Evolutionary conservation across 2,888 invertebrate species (phyloP).

Genomic region (Pandemis corylana): DNA sequence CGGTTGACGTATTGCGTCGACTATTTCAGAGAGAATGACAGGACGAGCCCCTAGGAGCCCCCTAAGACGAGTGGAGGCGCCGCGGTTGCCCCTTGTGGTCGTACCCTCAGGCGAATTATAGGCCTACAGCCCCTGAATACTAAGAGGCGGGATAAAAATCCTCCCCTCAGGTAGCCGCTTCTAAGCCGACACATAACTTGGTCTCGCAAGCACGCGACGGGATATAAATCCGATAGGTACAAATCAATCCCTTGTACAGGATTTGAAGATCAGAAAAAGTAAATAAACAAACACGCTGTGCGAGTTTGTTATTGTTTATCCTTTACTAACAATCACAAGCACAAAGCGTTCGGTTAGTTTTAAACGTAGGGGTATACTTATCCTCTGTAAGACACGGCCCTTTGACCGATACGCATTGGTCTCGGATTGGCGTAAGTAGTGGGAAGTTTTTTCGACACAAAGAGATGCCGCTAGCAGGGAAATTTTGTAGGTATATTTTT

Average conservation of each 20-base stretch:
- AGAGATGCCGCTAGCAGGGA: background rate
- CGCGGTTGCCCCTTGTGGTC: slow-evolving; percentile 67
- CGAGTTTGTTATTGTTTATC: slow-evolving; percentile 65
- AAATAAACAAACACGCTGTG: slow-evolving; percentile 68
- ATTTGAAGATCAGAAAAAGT: slow-evolving; percentile 66
- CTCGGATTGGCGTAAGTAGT: background rate
- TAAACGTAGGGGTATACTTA: slow-evolving; percentile 2
- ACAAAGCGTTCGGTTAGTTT: slow-evolving; percentile 53
- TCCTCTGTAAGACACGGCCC: background rate
- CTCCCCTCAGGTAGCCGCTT: slow-evolving; percentile 75
- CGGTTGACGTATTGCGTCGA: slow-evolving; percentile 51
- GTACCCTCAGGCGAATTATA: slow-evolving; percentile 76
- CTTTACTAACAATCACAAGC: slow-evolving; percentile 66
- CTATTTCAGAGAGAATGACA: slow-evolving; percentile 65
- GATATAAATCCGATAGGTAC: slow-evolving; percentile 70
- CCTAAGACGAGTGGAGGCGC: slow-evolving; percentile 62
- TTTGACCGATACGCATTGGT: background rate
- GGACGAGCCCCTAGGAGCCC: slow-evolving; percentile 57
- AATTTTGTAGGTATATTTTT: slow-evolving; percentile 12
- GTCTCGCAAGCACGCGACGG: slow-evolving; percentile 62
- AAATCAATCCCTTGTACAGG: slow-evolving; percentile 71
- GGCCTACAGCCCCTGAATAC: slow-evolving; percentile 76
- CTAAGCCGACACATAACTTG: slow-evolving; percentile 78
- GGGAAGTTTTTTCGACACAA: background rate
- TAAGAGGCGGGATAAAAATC: slow-evolving; percentile 77